A percentile compares a stretch with the other conserved stretches of the same genome.
Conservation (phyloP, 2,888 invertebrate species). For the Dascillus cervinus region DNA sequence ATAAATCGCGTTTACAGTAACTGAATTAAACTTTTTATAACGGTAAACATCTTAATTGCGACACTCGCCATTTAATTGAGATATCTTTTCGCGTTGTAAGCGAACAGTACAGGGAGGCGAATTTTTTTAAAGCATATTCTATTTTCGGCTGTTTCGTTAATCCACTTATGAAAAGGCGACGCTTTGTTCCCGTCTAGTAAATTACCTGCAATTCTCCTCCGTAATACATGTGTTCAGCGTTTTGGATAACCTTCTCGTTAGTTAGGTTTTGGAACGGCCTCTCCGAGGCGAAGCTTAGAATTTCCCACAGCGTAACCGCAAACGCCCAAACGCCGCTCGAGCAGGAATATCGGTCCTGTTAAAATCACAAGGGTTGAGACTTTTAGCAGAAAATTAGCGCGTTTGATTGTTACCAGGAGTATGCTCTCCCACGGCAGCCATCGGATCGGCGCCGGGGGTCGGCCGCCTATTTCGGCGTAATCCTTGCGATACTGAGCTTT, state of each 20-base stretch:
- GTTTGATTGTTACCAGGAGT: conserved; percentile 43
- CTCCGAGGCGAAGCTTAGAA: conserved; percentile 52
- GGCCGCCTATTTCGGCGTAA: conserved; percentile 55
- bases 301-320: conserved; percentile 59
- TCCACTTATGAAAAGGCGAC: too few relatives aligned
- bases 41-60: too few relatives aligned
- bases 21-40: too few relatives aligned
- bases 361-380: conserved; percentile 2
- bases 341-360: conserved; percentile 56
- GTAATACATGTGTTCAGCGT: conserved; percentile 59
- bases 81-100: too few relatives aligned
- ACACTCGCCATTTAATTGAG: too few relatives aligned
- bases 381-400: background rate
- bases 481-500: conserved; percentile 55
- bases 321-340: conserved; percentile 57
- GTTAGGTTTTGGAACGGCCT: conserved; percentile 53
- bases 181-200: too few relatives aligned
- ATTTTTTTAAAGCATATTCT: too few relatives aligned
- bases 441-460: conserved; percentile 54
- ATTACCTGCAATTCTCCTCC: conserved; percentile 53
- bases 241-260: conserved; percentile 55
- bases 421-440: conserved; percentile 62
- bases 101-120: too few relatives aligned
- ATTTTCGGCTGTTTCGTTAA: too few relatives aligned
- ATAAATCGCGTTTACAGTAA: too few relatives aligned